These are phyloP conservation scores for Rattus norvegicus DNA, from an alignment of 2,113 vertebrate genomes.

Conservation along the genomic window GRCr8 NC_086027.1:75488001-75488500, in stretches of 20 bases:
- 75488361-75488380: neutral
- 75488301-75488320: neutral
- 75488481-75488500: neutral
- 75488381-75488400: neutral
- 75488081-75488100: neutral
- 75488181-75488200: neutral
- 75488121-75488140: neutral
- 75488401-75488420: neutral
- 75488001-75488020: neutral
- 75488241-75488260: neutral
- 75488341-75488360: neutral
- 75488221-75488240: neutral
- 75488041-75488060: neutral
- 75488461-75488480: neutral
- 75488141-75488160: neutral
- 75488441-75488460: neutral
- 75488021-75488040: slow-evolving; percentile 27
- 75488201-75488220: neutral
- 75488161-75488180: neutral
- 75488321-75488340: neutral
- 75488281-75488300: neutral
- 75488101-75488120: neutral
- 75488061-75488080: neutral
- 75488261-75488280: neutral
- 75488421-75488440: neutral